Conservation (phyloP, 1,140 invertebrate genomes). For the Cydia amplana region DNA sequence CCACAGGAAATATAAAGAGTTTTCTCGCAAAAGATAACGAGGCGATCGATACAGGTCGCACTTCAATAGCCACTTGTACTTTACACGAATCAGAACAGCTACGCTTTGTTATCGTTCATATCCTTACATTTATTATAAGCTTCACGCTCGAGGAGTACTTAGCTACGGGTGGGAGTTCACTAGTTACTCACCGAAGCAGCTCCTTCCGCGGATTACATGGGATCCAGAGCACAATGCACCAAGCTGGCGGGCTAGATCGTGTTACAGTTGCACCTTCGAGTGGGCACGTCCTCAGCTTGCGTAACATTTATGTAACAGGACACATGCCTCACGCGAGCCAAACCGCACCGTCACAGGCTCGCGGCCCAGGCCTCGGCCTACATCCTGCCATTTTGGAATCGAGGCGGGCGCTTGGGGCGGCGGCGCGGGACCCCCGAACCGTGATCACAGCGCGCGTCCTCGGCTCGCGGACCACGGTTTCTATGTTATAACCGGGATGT, state of each 20-base stretch:
- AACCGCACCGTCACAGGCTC: conserved; percentile 57
- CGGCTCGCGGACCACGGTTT: conserved; percentile 43
- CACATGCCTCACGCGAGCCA: conserved; percentile 59
- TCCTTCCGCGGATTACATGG: conserved; percentile 62
- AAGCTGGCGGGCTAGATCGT: conserved; percentile 42
- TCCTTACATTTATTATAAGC: neutral
- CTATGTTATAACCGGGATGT: conserved; percentile 54
- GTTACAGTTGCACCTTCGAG: conserved; percentile 56
- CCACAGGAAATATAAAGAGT: conserved; percentile 51
- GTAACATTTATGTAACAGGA: conserved; percentile 76
- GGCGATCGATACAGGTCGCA: conserved; percentile 62
- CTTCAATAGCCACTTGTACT: conserved; percentile 34
- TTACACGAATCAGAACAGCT: conserved; percentile 35
- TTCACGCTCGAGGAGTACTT: neutral
- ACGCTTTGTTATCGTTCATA: conserved; percentile 44
- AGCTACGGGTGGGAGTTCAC: neutral
- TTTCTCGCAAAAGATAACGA: conserved; percentile 53
- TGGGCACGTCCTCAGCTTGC: conserved; percentile 64
- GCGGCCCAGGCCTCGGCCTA: conserved; percentile 47
- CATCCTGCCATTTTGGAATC: conserved; percentile 70
- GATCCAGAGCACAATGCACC: conserved; percentile 59
- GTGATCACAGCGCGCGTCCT: conserved; percentile 35
- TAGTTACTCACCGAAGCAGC: conserved; percentile 60
- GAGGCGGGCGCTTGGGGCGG: conserved; percentile 40
- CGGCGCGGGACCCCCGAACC: conserved; percentile 38